Base-by-base conservation (phyloP, 1,140 invertebrate genomes). In the Zophobas morio region DNA sequence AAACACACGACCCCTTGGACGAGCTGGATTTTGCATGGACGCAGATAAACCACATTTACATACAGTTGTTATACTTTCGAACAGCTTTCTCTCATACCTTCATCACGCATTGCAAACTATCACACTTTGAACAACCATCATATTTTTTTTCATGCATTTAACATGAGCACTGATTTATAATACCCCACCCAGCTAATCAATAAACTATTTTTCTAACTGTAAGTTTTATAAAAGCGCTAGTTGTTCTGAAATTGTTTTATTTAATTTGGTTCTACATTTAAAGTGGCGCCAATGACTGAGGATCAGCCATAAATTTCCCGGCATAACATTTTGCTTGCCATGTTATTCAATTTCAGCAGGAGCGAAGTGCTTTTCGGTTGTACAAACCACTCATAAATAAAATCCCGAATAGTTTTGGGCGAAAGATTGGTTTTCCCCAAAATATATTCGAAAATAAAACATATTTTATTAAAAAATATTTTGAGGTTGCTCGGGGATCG, bases 381-480 rank as follows among this genome's bases (percentile, higher is more conserved):
- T 66, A 66, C 60, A 66, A 66, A 66, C 60, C 60, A 66, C 60
- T 66, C 60, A 66, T 66, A 66, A 66, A 66, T 66, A 66, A 66
- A 66, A 66, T 66, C 60, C 60, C 33, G 42, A 66, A 66, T 66
- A 66, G 60, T 66, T 66, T 63, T 66, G 39, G 37, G 8, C 60
- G 39, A 63, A 63, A 63, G 57, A 66, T 2, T 42, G 40, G 39
- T 66, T 66, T 66, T 51, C 42, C 3, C 42, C n/a, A 66, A 46
- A 66, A 33, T 6, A n/a, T 42, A 8, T 39, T 42, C 37, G 5
- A 66, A 66, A n/a, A 66, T 39, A 66, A 42, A 63, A 39, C 34
- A 6, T 34, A 63, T 39, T 51, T 51, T 51, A 32, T 51, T 51
- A 51, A 8, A 51, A 51, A 51, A 20, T 20, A 20, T 20, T 20